Evolutionary conservation across 1,140 invertebrate species (phyloP), one percentile per base, ranked within the genome.

Genomic region (Varroa destructor): DNA sequence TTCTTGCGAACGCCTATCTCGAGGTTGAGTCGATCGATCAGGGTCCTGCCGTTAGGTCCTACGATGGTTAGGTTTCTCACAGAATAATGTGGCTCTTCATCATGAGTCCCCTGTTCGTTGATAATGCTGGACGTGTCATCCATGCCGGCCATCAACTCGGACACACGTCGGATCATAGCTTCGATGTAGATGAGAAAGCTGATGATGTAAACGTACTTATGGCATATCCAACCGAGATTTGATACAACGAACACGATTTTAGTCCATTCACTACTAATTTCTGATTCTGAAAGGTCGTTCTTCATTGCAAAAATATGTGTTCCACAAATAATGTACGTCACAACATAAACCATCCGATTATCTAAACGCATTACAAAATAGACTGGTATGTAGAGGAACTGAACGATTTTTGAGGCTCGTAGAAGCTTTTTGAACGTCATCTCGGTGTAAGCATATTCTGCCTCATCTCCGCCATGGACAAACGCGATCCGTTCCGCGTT

Each of bases 401-500:
- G 61, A 67, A 67, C 61, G 2, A 37, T 67, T 8, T 67, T 67
- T 46, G 61, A 67, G 14, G 61, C 61, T 67, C 36, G 12, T 37
- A 67, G 36, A 14, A 67, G 46, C 46, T 67, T 67, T 43, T 46
- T 12, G 36, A 67, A 37, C 10, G 61, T 67, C 12, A 25, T 37
- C 37, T 67, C 61, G 37, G 61, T 67, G 37, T 67, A 67, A 8
- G 40, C 40, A 12, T 43, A 40, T 40, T 67, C 61, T 8, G 61
- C 61, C 1, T 36, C n/a, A 46, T 67, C 61, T 2, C 40, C 61
- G 3, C 61, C 61, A 37, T 67, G 61, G 12, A 67, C 61, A 37
- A 67, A 67, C 10, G 61, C 61, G 61, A 67, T 67, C 12, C 61
- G 61, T 67, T 67, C 61, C 61, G 61, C 61, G 36, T 67, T 67